Evolutionary conservation across 2,113 vertebrate species (phyloP), one percentile per base, ranked within the genome.

Genomic region (Petaurus breviceps): DNA sequence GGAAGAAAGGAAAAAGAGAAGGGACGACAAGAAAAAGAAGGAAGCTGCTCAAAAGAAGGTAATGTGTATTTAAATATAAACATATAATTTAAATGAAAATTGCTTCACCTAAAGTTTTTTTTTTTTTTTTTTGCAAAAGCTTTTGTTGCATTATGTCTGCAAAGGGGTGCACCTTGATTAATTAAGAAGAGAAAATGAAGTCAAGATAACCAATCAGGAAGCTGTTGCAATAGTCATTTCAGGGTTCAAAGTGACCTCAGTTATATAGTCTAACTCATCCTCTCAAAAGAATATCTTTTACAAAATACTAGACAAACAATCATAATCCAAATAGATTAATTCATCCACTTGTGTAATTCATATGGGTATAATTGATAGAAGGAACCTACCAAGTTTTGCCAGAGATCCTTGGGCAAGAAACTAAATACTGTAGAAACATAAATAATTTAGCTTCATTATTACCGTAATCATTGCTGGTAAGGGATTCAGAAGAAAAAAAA

Each of bases 1-100:
- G 99, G 99, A 99, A 99, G 99, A 99, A 99, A 99, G 98, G 99
- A 99, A 99, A 98, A 99, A 99, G 98, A 99, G 99, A 99, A 99
- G 99, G 99, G 99, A 99, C 98, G 98, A 99, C 98, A 99, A 99
- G 98, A 99, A 99, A 98, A 99, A 98, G 98, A 99, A 99, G 98
- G 98, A 98, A 98, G 99, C 99, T 99, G 99, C 99, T 99, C 99
- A 99, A 98, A 99, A 99, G 98, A 99, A 99, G 99, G 99, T 99
- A 99, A 97, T 98, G 96, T 97, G 50, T 52, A n/a, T 95, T 90
- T 96, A 94, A 95, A 68, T 89, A 95, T 96, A 50, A 97, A 97
- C 52, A 93, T 91, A 95, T 91, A 96, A 90, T 94, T 51, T 93
- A 50, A 93, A 92, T 84, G 25, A 95, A 94, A 96, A 51, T 89